Conservation (phyloP, 2,888 invertebrate species). For the Hipparchia sbordonii region DNA sequence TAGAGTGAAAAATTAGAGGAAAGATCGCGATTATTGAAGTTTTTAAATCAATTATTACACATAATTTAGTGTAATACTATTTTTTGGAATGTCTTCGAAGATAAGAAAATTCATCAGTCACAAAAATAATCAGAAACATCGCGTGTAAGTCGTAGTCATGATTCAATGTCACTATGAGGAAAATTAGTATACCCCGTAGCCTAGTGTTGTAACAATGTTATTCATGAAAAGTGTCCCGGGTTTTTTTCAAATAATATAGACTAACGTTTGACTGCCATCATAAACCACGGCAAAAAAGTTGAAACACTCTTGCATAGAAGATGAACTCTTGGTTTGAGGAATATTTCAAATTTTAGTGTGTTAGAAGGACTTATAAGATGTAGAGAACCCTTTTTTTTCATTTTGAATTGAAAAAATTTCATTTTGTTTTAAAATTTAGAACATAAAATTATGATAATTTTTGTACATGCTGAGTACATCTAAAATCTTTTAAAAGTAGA, state of each 20-base stretch:
- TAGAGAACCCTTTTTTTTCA: too few species aligned
- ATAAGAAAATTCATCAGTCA: conserved; percentile 19
- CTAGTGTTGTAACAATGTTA: conserved; percentile 36
- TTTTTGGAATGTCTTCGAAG: not conserved
- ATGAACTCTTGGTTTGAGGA: too few species aligned
- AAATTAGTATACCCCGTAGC: conserved; percentile 71
- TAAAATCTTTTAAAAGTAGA: too few species aligned
- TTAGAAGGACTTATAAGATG: too few species aligned
- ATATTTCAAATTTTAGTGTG: too few species aligned
- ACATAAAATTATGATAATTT: too few species aligned
- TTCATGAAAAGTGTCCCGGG: not conserved
- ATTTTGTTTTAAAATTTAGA: too few species aligned
- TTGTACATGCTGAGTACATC: too few species aligned
- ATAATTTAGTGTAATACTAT: not conserved
- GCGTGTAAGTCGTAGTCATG: conserved; percentile 52
- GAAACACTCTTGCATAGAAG: too few species aligned
- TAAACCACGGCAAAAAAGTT: too few species aligned
- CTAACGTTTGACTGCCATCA: too few species aligned
- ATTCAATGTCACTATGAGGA: conserved; percentile 61
- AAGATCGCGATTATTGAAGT: not conserved
- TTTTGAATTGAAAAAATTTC: too few species aligned
- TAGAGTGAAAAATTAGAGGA: not conserved
- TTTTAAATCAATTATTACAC: not conserved
- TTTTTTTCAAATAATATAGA: not conserved
- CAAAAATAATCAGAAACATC: conserved; percentile 23